Evolutionary conservation across 2,888 invertebrate genomes (phyloP).

Genomic region (Caenorhabditis wallacei): DNA sequence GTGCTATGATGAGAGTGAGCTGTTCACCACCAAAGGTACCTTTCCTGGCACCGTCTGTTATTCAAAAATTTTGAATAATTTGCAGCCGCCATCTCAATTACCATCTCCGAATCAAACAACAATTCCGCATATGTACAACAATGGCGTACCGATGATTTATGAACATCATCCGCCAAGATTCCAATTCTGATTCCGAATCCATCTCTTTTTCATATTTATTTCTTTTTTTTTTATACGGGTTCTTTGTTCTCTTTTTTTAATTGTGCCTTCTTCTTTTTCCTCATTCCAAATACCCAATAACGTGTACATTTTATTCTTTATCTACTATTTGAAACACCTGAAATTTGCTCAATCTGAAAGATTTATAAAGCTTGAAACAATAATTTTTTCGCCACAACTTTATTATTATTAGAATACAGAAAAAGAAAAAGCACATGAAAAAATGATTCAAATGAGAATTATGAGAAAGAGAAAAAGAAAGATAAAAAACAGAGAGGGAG

Average conservation of each 20-base stretch:
- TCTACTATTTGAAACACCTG: slow-evolving; percentile 9
- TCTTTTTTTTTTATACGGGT: slow-evolving; percentile 26
- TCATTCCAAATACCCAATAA: neutral
- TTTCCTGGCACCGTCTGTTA: slow-evolving; percentile 8
- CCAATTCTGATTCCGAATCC: slow-evolving; percentile 24
- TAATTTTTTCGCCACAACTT: slow-evolving; percentile 36
- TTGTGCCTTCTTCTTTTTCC: slow-evolving; percentile 2
- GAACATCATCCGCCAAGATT: slow-evolving; percentile 37
- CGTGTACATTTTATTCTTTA: slow-evolving; percentile 14
- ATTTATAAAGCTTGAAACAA: neutral
- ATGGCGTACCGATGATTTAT: slow-evolving; percentile 49
- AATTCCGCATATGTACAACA: slow-evolving; percentile 45
- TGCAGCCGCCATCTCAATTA: slow-evolving; percentile 51
- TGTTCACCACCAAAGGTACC: slow-evolving; percentile 55
- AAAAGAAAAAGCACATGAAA: no score
- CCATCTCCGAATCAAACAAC: slow-evolving; percentile 52
- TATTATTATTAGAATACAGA: neutral
- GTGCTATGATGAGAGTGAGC: slow-evolving; percentile 51
- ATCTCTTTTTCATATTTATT: neutral
- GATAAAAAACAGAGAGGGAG: neutral
- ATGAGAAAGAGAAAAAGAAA: neutral
- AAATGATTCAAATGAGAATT: neutral
- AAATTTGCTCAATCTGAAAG: slow-evolving; percentile 19
- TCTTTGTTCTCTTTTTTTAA: neutral
- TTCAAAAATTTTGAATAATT: neutral